These are phyloP conservation scores for Conus ventricosus DNA, from an alignment of 1,140 invertebrate genomes.

Conservation along the genomic window DNA sequence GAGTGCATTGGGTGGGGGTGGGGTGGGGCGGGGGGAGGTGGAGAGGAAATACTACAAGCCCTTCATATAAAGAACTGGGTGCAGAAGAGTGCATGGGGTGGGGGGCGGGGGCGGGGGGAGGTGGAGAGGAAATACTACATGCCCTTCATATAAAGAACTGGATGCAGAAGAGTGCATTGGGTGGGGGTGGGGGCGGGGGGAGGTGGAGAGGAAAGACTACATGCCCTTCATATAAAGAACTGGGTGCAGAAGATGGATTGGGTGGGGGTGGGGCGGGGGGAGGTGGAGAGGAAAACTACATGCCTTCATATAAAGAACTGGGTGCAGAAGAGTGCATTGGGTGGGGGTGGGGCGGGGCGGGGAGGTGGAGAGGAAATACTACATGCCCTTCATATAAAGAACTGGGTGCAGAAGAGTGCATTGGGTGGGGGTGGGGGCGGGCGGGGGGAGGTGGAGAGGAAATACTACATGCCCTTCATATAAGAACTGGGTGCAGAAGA, in stretches of 20 bases:
- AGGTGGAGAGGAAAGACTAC: background rate
- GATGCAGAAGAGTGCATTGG: no score
- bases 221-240: background rate
- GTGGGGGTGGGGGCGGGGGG: no score
- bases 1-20: no score
- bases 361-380: background rate
- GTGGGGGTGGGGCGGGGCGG: no score
- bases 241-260: no score
- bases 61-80: background rate
- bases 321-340: no score
- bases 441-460: conserved; percentile 4
- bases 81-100: no score
- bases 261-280: background rate
- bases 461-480: conserved; percentile 34
- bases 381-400: background rate
- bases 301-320: conserved; percentile 17
- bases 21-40: no score
- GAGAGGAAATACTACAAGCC: background rate
- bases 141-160: conserved; percentile 13
- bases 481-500: background rate
- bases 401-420: no score
- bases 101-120: background rate
- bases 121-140: conserved; percentile 33
- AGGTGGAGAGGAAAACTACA: conserved; percentile 28
- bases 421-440: no score